phyloP scores from a whole-genome alignment of 2,888 invertebrate genomes.

The Eristalis pertinax region DNA sequence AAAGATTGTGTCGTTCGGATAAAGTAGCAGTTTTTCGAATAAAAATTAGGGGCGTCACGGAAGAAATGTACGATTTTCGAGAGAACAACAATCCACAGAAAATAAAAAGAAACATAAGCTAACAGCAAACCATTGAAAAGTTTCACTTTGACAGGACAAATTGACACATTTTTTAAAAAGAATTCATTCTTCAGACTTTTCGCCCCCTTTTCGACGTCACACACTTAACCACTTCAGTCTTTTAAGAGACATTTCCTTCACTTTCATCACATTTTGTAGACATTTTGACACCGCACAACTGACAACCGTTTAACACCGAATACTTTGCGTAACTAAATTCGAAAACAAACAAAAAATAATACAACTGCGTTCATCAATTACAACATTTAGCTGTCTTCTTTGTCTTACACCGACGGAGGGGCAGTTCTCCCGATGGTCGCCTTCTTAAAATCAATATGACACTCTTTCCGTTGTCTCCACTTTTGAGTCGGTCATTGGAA shows the following conservation, averaged over 20 bases:
- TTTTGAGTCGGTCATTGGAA: conserved; percentile 69
- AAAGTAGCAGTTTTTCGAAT: no score
- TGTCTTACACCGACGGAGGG: conserved; percentile 15
- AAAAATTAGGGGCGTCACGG: no score
- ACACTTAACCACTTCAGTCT: background rate
- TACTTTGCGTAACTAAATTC: conserved; percentile 52
- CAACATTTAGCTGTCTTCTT: conserved; percentile 61
- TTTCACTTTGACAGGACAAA: background rate
- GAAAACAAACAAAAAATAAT: conserved; percentile 38
- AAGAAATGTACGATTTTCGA: no score
- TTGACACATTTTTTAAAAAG: no score
- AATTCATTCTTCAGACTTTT: background rate
- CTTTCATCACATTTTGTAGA: background rate
- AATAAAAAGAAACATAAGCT: no score
- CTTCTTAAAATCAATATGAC: conserved; percentile 60
- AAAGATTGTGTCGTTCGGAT: no score
- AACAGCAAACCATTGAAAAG: no score
- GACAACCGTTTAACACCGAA: conserved; percentile 61
- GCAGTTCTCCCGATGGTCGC: conserved; percentile 9
- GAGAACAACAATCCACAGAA: no score
- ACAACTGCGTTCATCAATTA: conserved; percentile 38
- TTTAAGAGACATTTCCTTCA: background rate
- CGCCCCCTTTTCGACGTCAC: background rate
- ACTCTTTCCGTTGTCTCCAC: conserved; percentile 34
- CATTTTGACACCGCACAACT: conserved; percentile 10